These are phyloP conservation scores for Sminthurinus aureus DNA, from an alignment of 2,888 invertebrate genomes.

Conservation along the genomic window DNA sequence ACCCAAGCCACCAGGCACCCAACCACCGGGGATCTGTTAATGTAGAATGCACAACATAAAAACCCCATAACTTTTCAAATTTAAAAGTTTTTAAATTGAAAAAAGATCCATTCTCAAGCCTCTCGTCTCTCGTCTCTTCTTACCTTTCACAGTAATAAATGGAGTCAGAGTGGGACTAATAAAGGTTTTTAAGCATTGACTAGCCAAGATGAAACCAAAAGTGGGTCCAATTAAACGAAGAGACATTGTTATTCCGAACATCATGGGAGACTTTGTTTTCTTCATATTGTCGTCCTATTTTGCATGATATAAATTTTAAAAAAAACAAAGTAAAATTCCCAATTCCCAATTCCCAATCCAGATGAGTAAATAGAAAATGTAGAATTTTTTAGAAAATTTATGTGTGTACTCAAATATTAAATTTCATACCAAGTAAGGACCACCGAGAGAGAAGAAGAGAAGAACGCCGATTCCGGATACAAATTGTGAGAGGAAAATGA, in stretches of 20 bases:
- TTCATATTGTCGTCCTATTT: slow-evolving; percentile 61
- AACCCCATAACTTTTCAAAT: neutral
- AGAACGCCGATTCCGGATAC: slow-evolving; percentile 75
- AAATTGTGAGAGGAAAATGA: slow-evolving; percentile 74
- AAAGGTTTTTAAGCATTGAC: slow-evolving; percentile 67
- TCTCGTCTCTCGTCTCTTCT: neutral
- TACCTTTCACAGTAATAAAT: slow-evolving; percentile 63
- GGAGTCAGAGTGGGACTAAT: slow-evolving; percentile 71
- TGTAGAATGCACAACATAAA: slow-evolving; percentile 31
- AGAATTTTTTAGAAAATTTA: no score
- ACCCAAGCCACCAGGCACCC: slow-evolving; percentile 79
- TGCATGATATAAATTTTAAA: neutral
- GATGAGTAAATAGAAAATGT: no score
- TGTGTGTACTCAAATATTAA: no score
- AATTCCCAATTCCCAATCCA: no score
- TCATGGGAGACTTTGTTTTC: slow-evolving; percentile 71
- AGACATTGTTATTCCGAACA: slow-evolving; percentile 68
- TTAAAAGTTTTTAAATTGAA: slow-evolving; percentile 1
- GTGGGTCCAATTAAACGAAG: slow-evolving; percentile 74
- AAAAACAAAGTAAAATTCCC: neutral
- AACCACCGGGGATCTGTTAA: slow-evolving; percentile 72
- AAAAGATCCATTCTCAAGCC: no score
- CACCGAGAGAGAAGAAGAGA: slow-evolving; percentile 72
- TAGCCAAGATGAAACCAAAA: slow-evolving; percentile 70
- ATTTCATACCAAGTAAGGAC: slow-evolving; percentile 69